phyloP scores from a whole-genome alignment of 2,888 invertebrate genomes.

The Coenonympha glycerion region DNA sequence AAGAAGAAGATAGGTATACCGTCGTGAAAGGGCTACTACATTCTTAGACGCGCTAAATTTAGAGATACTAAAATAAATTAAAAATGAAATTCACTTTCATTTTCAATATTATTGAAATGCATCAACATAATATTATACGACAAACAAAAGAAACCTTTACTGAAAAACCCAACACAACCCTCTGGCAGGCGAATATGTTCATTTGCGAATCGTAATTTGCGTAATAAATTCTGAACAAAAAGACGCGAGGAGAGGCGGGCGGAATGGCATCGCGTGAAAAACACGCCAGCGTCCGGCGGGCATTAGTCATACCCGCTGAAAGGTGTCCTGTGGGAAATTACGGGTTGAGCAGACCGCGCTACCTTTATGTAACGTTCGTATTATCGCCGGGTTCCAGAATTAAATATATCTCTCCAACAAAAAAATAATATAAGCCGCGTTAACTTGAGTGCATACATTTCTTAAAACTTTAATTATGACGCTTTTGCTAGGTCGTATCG shows the following conservation, averaged over 20 bases:
- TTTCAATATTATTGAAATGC: too few relatives aligned
- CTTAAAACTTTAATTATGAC: too few relatives aligned
- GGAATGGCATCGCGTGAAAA: conserved; percentile 32
- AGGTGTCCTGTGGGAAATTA: conserved; percentile 72
- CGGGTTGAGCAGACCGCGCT: conserved; percentile 37
- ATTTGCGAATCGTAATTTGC: conserved; percentile 24
- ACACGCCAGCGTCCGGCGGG: conserved; percentile 47
- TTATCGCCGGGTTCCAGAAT: conserved; percentile 17
- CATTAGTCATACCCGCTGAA: conserved; percentile 67
- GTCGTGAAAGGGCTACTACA: too few relatives aligned
- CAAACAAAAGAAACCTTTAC: not conserved
- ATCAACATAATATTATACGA: too few relatives aligned
- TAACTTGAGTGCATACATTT: too few relatives aligned
- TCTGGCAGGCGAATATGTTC: conserved; percentile 1
- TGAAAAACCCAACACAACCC: not conserved
- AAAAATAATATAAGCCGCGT: too few relatives aligned
- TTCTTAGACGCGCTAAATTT: too few relatives aligned
- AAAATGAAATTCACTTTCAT: too few relatives aligned
- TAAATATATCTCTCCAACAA: not conserved
- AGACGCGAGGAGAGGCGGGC: conserved; percentile 20
- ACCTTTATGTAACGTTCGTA: conserved; percentile 25
- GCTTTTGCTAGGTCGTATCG: too few relatives aligned
- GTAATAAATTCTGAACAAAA: conserved; percentile 26
- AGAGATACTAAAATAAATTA: too few relatives aligned
- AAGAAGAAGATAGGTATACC: too few relatives aligned